Conservation (phyloP, 2,113 vertebrate species). For the Indri indri region DNA sequence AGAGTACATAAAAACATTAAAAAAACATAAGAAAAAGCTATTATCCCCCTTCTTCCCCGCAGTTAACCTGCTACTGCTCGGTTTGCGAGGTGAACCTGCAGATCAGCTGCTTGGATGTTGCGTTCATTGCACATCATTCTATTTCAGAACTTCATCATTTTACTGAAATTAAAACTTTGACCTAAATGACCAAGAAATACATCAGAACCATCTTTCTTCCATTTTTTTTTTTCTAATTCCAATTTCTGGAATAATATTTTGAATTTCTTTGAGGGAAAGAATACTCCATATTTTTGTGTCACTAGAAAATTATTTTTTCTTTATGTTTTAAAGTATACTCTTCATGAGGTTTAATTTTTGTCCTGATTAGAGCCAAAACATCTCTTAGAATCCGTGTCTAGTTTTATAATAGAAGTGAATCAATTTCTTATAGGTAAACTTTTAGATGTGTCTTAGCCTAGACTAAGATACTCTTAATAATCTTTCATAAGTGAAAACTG, state of each 20-base stretch:
- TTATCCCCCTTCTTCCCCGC: not conserved
- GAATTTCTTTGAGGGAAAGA: not conserved
- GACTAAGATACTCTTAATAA: not conserved
- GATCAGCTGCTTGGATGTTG: not conserved
- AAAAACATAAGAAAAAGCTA: not conserved
- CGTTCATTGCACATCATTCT: not conserved
- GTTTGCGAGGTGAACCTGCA: not conserved
- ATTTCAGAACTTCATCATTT: not conserved
- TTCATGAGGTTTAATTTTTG: constrained; percentile 34
- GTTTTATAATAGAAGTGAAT: constrained; percentile 18
- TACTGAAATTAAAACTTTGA: constrained; percentile 7
- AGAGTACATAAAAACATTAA: not conserved
- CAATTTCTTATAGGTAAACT: not conserved
- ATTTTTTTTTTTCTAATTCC: not conserved
- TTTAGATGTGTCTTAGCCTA: not conserved
- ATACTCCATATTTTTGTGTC: not conserved
- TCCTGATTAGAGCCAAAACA: not conserved
- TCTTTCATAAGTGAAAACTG: constrained; percentile 7
- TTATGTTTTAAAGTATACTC: not conserved
- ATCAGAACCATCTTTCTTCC: not conserved
- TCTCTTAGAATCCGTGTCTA: not conserved
- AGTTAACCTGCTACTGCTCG: not conserved
- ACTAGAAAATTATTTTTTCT: not conserved
- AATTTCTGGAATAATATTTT: constrained; percentile 25
- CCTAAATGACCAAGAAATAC: not conserved